phyloP scores from a whole-genome alignment of 1,140 invertebrate species.

The Delia radicum region DNA sequence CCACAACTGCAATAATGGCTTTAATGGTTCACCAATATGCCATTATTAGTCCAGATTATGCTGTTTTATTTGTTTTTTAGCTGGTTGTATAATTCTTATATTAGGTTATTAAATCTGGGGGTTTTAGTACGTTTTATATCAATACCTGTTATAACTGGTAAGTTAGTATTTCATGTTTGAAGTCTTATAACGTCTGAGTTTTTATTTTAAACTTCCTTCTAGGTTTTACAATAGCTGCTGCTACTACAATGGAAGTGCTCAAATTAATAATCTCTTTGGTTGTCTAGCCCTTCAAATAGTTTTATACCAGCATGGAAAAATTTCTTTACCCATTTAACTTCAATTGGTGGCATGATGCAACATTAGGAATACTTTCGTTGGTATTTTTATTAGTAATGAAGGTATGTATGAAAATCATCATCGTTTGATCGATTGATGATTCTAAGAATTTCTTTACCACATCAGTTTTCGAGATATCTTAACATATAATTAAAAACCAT shows the following conservation, averaged over 20 bases:
- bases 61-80: slow-evolving; percentile 79
- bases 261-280: slow-evolving; percentile 78
- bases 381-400: slow-evolving; percentile 62
- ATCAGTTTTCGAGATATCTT: no score
- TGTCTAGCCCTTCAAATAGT: slow-evolving; percentile 58
- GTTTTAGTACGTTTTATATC: slow-evolving; percentile 90
- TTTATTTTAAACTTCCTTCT: not conserved
- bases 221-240: slow-evolving; percentile 85
- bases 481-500: no score
- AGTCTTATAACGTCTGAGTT: not conserved
- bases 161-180: not conserved
- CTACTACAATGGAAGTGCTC: slow-evolving; percentile 82
- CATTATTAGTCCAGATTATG: slow-evolving; percentile 66
- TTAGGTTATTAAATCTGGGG: slow-evolving; percentile 82
- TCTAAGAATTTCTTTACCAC: no score
- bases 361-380: slow-evolving; percentile 63
- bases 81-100: slow-evolving; percentile 72
- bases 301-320: slow-evolving; percentile 64
- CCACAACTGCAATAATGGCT: slow-evolving; percentile 79
- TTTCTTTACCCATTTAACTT: slow-evolving; percentile 58
- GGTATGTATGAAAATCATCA: slow-evolving; percentile 60
- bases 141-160: slow-evolving; percentile 76
- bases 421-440: no score
- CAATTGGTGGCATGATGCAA: slow-evolving; percentile 60
- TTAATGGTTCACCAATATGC: slow-evolving; percentile 73